Conservation (phyloP, 1,140 invertebrate species). For the Drosophila sturtevanti region DNA sequence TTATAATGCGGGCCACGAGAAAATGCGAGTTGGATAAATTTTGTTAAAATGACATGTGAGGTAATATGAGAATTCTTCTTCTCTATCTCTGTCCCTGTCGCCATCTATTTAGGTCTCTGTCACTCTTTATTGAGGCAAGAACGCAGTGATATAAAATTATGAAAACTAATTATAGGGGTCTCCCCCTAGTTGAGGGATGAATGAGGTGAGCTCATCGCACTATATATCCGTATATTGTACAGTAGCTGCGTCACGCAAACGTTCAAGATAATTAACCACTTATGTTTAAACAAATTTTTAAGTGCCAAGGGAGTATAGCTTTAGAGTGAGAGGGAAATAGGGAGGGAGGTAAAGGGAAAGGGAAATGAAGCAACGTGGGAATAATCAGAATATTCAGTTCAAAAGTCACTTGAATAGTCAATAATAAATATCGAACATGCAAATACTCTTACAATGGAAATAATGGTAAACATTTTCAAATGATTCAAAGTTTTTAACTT, state of each 20-base stretch:
- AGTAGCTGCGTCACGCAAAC: constrained; percentile 63
- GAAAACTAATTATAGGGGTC: constrained; percentile 77
- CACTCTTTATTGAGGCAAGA: constrained; percentile 24
- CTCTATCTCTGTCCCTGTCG: not conserved
- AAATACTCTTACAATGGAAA: constrained; percentile 56
- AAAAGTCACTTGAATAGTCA: constrained; percentile 21
- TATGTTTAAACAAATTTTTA: constrained; percentile 79
- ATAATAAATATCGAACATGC: constrained; percentile 21
- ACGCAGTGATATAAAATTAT: constrained; percentile 75
- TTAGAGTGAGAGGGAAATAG: not conserved
- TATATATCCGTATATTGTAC: constrained; percentile 26
- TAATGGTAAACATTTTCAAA: too few relatives aligned
- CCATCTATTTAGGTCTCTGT: not conserved
- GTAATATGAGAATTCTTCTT: constrained; percentile 31
- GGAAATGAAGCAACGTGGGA: constrained; percentile 61
- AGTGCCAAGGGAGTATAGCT: constrained; percentile 35
- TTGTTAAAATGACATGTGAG: constrained; percentile 46
- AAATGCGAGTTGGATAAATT: constrained; percentile 6
- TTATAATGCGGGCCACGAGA: constrained; percentile 49
- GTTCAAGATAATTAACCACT: constrained; percentile 79
- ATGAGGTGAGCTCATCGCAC: constrained; percentile 34
- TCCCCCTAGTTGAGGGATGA: constrained; percentile 26
- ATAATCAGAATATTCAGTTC: constrained; percentile 52
- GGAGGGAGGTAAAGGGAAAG: not conserved
- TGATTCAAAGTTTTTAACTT: too few relatives aligned